Evolutionary conservation across 2,113 vertebrate genomes (phyloP).

Genomic region (Acanthochromis polyacanthus): DNA sequence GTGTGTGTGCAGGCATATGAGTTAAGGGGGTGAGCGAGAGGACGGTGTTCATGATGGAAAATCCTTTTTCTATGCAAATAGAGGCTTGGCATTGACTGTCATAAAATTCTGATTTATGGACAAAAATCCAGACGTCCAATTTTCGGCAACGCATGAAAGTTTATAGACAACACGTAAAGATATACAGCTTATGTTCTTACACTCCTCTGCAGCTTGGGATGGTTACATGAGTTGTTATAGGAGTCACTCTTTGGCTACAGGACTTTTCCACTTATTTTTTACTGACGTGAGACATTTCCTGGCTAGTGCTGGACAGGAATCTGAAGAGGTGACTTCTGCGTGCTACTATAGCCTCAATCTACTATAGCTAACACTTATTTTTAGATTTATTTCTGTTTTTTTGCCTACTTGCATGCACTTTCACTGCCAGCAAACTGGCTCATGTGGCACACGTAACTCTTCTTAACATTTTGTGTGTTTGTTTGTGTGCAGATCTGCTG

Average conservation of each 20-base stretch:
- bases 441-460: slow-evolving; percentile 11
- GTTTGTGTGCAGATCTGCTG: slow-evolving; percentile 44
- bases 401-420: slow-evolving; percentile 13
- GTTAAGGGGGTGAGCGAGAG: not conserved
- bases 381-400: slow-evolving; percentile 17
- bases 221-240: not conserved
- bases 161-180: not conserved
- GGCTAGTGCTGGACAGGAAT: not conserved
- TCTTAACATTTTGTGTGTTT: slow-evolving; percentile 17
- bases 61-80: slow-evolving; percentile 29
- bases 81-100: not conserved
- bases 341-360: slow-evolving; percentile 13
- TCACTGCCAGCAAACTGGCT: slow-evolving; percentile 1
- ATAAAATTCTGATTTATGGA: slow-evolving; percentile 10
- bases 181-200: not conserved
- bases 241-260: not conserved
- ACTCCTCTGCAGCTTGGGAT: slow-evolving; percentile 1
- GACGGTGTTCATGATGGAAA: not conserved
- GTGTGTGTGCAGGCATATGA: slow-evolving; percentile 8
- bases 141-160: not conserved
- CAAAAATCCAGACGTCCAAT: not conserved
- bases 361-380: slow-evolving; percentile 33
- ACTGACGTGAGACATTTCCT: not conserved
- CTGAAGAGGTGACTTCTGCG: slow-evolving; percentile 1
- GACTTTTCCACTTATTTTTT: not conserved